Base-by-base conservation (phyloP, 35 echinoderm and acorn worm species). In the Ophioderma brevispina region DNA sequence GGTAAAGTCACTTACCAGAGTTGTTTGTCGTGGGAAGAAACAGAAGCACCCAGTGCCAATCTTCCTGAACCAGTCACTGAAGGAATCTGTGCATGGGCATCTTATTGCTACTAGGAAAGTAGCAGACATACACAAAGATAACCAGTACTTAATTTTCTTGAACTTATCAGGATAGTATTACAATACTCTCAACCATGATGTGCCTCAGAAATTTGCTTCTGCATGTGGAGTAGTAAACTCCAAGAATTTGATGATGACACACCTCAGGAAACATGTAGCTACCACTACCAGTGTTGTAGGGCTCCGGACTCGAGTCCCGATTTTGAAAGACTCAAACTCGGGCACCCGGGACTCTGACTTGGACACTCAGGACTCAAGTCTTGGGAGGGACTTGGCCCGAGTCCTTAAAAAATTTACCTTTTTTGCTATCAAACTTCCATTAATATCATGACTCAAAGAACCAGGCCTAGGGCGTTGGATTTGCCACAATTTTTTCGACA, bases 231-330 rank as follows among this genome's bases (percentile, higher is more conserved):
- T 84, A 64, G 37, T 59, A 35, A 33, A 86, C 25, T 87, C 92
- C 35, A 40, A 89, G 64, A 89, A 38, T 33, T 55, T 94, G 23
- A 85, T 39, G 0, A 38, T 43, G 31, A 90, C 92, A 35, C 79
- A 41, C 38, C 42, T 89, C 1, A 35, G 92, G 31, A 87, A 94
- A 82, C 87, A 94, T 64, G 40, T 94, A 23, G 92, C 87, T 15
- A 94, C 92, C 2, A 41, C 89, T 38, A 86, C 37, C 78, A 86
- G 89, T 56, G 25, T 94, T 1, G 1, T 94, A 25, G 43, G 82
- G 19, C 39, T 94, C n/a, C n/a, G n/a, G n/a, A n/a, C n/a, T n/a
- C n/a, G n/a, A n/a, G n/a, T n/a, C n/a, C n/a, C n/a, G n/a, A n/a
- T n/a, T n/a, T n/a, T n/a, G n/a, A n/a, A n/a, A n/a, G n/a, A n/a